Percentiles rank a stretch among this genome's conserved stretches.
Evolutionary conservation across 2,113 vertebrate species (phyloP).

Genomic region (Columba livia): DNA sequence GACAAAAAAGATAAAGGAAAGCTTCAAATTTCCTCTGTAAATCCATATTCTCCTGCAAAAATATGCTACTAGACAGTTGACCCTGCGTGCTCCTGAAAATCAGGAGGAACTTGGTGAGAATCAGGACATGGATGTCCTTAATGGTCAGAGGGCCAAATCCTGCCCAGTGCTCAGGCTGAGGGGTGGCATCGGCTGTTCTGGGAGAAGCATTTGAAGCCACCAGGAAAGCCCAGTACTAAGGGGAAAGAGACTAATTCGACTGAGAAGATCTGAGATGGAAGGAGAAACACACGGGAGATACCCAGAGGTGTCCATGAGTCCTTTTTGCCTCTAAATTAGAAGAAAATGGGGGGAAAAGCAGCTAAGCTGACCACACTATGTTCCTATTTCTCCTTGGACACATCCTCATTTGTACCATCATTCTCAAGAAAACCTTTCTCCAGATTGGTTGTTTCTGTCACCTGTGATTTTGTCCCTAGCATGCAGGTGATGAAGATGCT

Average conservation of each 20-base stretch:
- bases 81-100: fast-evolving
- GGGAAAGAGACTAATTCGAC: background rate
- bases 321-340: background rate
- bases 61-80: background rate
- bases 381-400: background rate
- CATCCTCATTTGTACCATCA: fast-evolving
- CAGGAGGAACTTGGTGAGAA: fast-evolving
- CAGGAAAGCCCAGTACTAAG: background rate
- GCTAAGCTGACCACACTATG: fast-evolving
- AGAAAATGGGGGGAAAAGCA: background rate
- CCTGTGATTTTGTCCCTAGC: background rate
- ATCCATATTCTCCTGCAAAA: background rate
- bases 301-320: background rate
- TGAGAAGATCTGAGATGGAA: background rate
- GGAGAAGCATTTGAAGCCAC: background rate
- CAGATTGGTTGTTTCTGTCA: fast-evolving
- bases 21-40: background rate
- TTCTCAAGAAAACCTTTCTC: background rate
- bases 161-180: background rate
- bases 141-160: background rate
- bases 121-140: background rate
- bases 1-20: background rate
- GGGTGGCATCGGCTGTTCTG: background rate
- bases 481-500: background rate
- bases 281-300: background rate